Conservation (phyloP, 2,888 invertebrate species). For the Drosophila nr. perissopoda region DNA sequence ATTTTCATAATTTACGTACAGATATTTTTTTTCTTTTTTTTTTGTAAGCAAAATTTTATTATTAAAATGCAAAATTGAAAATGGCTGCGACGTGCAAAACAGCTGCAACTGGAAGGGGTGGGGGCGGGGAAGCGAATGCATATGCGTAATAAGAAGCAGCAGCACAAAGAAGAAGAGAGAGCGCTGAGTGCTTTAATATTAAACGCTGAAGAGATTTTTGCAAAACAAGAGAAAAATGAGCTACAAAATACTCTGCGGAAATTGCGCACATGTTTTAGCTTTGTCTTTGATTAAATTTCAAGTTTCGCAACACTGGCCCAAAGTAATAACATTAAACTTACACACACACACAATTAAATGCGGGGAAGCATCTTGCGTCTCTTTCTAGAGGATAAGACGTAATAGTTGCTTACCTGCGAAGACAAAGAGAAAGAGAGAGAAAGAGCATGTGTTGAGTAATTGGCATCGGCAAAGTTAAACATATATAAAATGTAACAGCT, state of each 20-base stretch:
- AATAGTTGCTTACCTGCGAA: slow-evolving; percentile 68
- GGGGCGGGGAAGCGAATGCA: slow-evolving; percentile 39
- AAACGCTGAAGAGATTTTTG: slow-evolving; percentile 27
- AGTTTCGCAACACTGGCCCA: slow-evolving; percentile 43
- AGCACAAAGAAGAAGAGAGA: slow-evolving; percentile 7
- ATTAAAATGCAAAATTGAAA: slow-evolving; percentile 81
- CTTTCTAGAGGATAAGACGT: slow-evolving; percentile 12
- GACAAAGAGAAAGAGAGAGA: slow-evolving; percentile 35
- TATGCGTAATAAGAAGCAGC: slow-evolving; percentile 64
- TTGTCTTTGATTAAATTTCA: slow-evolving; percentile 69
- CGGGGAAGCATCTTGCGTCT: slow-evolving; percentile 6
- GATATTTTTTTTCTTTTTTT: background rate
- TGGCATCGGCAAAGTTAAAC: background rate
- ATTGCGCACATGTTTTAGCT: slow-evolving; percentile 13
- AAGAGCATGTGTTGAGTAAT: slow-evolving; percentile 22
- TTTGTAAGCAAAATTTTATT: slow-evolving; percentile 74
- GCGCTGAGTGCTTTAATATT: slow-evolving; percentile 47
- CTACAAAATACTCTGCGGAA: slow-evolving; percentile 19
- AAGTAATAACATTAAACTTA: slow-evolving; percentile 33
- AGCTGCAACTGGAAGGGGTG: background rate
- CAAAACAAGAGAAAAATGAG: background rate
- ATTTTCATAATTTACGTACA: slow-evolving; percentile 16
- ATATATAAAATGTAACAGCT: slow-evolving; percentile 11
- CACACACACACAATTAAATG: slow-evolving; percentile 9
- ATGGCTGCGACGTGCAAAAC: slow-evolving; percentile 67